These are phyloP conservation scores for Tadarida brasiliensis DNA, from an alignment of 2,797 vertebrate species.

Conservation along the genomic window DNA sequence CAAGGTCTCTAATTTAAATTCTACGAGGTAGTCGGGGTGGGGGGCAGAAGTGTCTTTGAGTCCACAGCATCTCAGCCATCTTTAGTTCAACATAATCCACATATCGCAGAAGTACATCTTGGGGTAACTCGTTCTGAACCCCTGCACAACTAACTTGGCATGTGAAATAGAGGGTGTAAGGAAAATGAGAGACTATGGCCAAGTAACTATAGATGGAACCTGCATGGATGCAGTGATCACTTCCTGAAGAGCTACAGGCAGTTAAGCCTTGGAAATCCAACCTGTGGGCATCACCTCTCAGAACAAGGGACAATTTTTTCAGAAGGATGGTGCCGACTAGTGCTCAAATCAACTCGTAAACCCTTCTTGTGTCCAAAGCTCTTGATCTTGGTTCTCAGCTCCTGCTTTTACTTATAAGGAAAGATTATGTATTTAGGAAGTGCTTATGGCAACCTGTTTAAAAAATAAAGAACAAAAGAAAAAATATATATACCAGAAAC, in stretches of 20 bases:
- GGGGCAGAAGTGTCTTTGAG: background rate
- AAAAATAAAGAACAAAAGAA: background rate
- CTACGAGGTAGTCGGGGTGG: background rate
- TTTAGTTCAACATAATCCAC: background rate
- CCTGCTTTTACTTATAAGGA: background rate
- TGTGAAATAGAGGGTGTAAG: background rate
- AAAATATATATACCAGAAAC: background rate
- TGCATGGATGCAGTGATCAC: background rate
- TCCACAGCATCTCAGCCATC: background rate
- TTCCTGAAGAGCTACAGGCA: background rate
- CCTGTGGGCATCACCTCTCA: background rate
- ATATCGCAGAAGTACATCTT: background rate
- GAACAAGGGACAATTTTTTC: background rate
- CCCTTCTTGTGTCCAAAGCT: background rate
- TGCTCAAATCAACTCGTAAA: background rate
- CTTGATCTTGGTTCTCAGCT: background rate
- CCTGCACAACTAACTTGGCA: background rate
- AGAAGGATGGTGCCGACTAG: background rate
- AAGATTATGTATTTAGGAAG: slow-evolving; percentile 1
- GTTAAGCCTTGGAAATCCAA: background rate
- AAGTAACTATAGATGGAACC: background rate
- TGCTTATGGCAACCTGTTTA: background rate
- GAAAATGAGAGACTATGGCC: background rate
- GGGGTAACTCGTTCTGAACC: background rate
- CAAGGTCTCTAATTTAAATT: background rate